phyloP scores from a whole-genome alignment of 2,888 invertebrate species.

The Leptinotarsa juncta region DNA sequence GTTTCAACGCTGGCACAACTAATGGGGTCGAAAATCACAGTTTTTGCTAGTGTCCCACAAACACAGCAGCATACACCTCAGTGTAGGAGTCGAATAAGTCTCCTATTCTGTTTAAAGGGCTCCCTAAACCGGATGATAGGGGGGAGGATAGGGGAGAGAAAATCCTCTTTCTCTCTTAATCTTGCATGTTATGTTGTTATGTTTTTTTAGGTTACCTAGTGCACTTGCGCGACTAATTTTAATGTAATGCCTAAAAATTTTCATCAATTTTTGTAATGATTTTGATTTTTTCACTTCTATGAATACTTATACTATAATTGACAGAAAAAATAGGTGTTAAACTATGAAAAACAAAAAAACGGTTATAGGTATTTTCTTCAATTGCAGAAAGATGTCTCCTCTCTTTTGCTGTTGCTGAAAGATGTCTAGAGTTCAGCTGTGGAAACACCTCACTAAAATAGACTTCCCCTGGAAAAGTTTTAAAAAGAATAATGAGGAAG shows the following conservation, averaged over 20 bases:
- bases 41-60: conserved; percentile 46
- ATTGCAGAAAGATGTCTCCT: conserved; percentile 1
- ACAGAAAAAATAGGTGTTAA: too few relatives aligned
- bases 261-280: neutral
- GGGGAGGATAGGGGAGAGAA: conserved; percentile 14
- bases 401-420: neutral
- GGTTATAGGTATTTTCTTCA: neutral
- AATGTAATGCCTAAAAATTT: conserved; percentile 22
- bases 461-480: neutral
- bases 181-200: neutral
- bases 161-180: conserved; percentile 25
- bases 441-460: neutral
- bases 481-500: neutral
- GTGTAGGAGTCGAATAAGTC: conserved; percentile 56
- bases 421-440: conserved; percentile 28
- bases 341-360: neutral
- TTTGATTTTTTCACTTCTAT: neutral
- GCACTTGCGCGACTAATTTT: conserved; percentile 31
- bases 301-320: too few relatives aligned
- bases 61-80: conserved; percentile 59
- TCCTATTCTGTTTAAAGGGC: conserved; percentile 32
- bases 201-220: conserved; percentile 16
- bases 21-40: conserved; percentile 57
- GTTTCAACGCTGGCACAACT: conserved; percentile 44
- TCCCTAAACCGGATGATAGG: conserved; percentile 35